Conservation (phyloP, 53 echinoderm and acorn worm genomes). For the Hippasteria phrygiana region DNA sequence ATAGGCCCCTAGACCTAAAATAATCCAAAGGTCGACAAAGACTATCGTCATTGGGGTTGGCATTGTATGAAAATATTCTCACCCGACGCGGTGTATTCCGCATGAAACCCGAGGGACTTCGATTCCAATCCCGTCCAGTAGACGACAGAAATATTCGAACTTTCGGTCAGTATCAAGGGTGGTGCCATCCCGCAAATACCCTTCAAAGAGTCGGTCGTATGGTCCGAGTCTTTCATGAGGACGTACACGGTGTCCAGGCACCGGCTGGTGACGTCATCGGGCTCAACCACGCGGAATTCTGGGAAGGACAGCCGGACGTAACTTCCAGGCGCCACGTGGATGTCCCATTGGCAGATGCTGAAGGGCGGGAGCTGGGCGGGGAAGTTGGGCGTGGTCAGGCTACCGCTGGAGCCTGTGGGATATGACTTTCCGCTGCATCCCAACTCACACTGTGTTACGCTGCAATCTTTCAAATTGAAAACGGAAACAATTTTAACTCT, state of each 20-base stretch:
- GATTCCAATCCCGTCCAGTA: conserved; percentile 65
- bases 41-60: no score
- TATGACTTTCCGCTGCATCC: conserved; percentile 3
- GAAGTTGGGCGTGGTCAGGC: conserved; percentile 48
- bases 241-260: conserved; percentile 68
- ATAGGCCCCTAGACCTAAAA: no score
- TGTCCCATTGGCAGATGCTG: conserved; percentile 66
- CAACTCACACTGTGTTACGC: conserved; percentile 1
- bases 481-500: no score
- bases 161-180: conserved; percentile 44
- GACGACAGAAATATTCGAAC: conserved; percentile 22
- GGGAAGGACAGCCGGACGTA: conserved; percentile 67
- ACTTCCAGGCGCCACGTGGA: conserved; percentile 37
- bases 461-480: conserved; percentile 27
- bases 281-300: conserved; percentile 59
- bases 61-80: not conserved
- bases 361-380: conserved; percentile 75
- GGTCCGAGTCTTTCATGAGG: not conserved
- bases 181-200: conserved; percentile 58
- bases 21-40: no score
- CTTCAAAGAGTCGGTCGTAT: not conserved
- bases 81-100: conserved; percentile 63
- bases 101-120: conserved; percentile 60
- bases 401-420: conserved; percentile 18
- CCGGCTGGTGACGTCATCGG: not conserved